Base-by-base conservation (phyloP, 1,140 invertebrate genomes). In the Drosophila pruinosa region DNA sequence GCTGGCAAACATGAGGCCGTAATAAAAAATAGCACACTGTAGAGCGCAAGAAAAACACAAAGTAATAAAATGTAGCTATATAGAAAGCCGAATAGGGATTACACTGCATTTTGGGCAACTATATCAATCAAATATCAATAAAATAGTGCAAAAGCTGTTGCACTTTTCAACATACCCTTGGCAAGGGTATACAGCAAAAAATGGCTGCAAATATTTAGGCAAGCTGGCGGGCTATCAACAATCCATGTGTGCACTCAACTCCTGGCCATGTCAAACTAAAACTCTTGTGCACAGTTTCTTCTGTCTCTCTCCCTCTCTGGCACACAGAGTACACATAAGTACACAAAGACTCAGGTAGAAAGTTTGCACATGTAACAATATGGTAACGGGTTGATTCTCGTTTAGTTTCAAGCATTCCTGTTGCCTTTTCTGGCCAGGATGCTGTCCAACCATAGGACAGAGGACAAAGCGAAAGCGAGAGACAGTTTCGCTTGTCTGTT, bases 201-300 rank as follows among this genome's bases (percentile, higher is more conserved):
- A 62, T 26, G 39, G 58, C 65, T 63, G 74, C 52, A 82, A 82
- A 82, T 82, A 82, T 81, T 81, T 81, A 69, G 48, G 21, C 63
- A 81, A 69, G 64, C 39, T 68, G 31, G 28, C 45, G 57, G 56
- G 67, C 59, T 70, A 54, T 43, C 67, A 59, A 41, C 22, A 43
- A 61, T 39, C 75, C 57, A 52, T 72, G 52, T 64, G 53, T 57
- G 70, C 70, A 41, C 61, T 78, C 56, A 56, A 43, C 43, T 63
- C 52, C 57, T 43, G 62, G 26, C 57, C 75, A 78, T 68, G 74
- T 68, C 31, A 53, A 57, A 72, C 59, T 50, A 68, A 52, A 70
- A 48, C 31, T 36, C 36, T 41, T 36, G 71, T 70, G 15, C n/a
- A 17, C 41, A 61, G 68, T 67, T 72, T 77, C 48, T 54, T 2